phyloP scores from a whole-genome alignment of 2,797 vertebrate species.

The Brachymystax lenok region DNA sequence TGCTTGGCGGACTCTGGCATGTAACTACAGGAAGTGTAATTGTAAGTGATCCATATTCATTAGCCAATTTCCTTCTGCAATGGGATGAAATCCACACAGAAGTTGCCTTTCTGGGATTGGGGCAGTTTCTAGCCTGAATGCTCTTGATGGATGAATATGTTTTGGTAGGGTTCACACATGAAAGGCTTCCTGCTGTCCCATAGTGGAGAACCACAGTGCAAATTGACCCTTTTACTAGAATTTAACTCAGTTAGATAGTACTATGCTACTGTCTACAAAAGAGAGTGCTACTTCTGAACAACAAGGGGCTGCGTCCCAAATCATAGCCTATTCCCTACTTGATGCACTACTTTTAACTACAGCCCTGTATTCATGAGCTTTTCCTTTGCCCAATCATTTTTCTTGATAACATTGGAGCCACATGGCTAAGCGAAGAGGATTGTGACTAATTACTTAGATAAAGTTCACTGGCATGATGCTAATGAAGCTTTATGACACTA shows the following conservation, averaged over 20 bases:
- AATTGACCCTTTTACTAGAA: conserved; percentile 35
- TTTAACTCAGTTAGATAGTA: conserved; percentile 19
- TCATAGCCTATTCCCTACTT: neutral
- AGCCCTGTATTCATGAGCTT: conserved; percentile 10
- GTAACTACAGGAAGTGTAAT: conserved; percentile 63
- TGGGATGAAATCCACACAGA: conserved; percentile 59
- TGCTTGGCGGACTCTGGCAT: conserved; percentile 43
- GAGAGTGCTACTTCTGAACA: neutral
- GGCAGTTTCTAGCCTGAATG: conserved; percentile 18
- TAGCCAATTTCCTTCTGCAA: conserved; percentile 56
- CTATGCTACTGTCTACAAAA: conserved; percentile 5
- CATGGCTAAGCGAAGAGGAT: conserved; percentile 19
- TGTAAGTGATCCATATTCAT: conserved; percentile 66
- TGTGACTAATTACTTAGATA: conserved; percentile 22
- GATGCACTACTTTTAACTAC: neutral
- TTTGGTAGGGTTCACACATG: conserved; percentile 48
- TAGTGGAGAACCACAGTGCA: conserved; percentile 10
- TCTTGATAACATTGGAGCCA: conserved; percentile 32
- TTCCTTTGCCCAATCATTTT: conserved; percentile 32
- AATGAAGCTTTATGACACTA: conserved; percentile 15
- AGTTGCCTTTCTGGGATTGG: conserved; percentile 53
- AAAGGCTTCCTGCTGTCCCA: conserved; percentile 34
- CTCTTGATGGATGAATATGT: conserved; percentile 61
- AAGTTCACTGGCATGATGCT: conserved; percentile 24
- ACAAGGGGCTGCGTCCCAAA: neutral